Evolutionary conservation across 2,113 vertebrate genomes (phyloP).

Genomic region (Callithrix jacchus): DNA sequence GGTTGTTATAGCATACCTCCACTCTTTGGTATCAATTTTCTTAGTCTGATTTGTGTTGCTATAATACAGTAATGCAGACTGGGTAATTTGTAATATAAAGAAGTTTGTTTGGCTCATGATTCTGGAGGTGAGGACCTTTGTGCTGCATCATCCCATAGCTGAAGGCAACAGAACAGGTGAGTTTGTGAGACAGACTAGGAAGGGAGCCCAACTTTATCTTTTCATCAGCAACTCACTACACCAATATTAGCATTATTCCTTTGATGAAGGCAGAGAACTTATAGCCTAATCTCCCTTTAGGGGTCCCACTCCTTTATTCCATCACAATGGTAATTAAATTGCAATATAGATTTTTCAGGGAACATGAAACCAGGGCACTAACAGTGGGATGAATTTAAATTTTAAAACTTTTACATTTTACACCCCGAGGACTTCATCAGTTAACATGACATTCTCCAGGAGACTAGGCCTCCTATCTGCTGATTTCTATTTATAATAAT

Average conservation of each 20-base stretch:
- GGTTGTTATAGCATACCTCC: not conserved
- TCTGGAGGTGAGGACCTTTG: not conserved
- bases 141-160: not conserved
- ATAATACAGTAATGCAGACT: not conserved
- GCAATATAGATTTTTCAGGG: not conserved
- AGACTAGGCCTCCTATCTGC: not conserved
- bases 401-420: not conserved
- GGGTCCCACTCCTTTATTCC: not conserved
- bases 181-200: not conserved
- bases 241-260: not conserved
- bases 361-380: not conserved
- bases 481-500: not conserved
- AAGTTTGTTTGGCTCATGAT: not conserved
- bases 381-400: not conserved
- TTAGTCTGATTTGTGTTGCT: not conserved
- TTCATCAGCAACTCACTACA: not conserved
- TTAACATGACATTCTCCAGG: not conserved
- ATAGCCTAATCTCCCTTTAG: not conserved
- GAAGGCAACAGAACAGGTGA: not conserved
- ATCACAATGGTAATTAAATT: not conserved
- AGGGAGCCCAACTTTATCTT: not conserved
- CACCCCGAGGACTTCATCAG: not conserved
- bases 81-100: not conserved
- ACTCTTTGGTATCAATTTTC: not conserved
- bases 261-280: not conserved